A percentile compares a stretch with the other conserved stretches of the same genome.
Evolutionary conservation across 2,888 invertebrate genomes (phyloP).

Genomic region (Melieria crassipennis): DNA sequence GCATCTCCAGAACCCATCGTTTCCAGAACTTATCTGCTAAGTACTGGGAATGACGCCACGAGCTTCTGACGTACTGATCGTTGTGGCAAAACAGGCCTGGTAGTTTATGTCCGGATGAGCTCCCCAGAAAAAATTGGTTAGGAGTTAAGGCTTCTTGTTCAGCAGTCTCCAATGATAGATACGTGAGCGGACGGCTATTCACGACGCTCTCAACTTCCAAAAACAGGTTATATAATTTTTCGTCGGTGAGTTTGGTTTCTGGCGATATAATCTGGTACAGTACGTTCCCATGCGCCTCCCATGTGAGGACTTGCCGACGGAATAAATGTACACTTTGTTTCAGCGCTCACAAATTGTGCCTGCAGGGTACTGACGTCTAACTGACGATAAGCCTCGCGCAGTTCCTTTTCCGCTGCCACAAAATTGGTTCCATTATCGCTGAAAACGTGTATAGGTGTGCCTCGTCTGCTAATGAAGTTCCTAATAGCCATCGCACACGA

Average conservation of each 20-base stretch:
- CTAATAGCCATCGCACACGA: conserved; percentile 25
- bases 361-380: conserved; percentile 12
- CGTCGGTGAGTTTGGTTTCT: conserved; percentile 34
- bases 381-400: conserved; percentile 8
- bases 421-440: conserved; percentile 31
- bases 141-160: conserved; percentile 51
- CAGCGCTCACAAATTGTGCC: conserved; percentile 14
- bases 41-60: conserved; percentile 39
- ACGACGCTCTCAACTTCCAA: conserved; percentile 37
- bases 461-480: conserved; percentile 28
- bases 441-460: conserved; percentile 22
- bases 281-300: conserved; percentile 32
- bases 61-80: conserved; percentile 45
- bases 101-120: conserved; percentile 35
- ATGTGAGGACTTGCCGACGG: conserved; percentile 28
- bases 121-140: conserved; percentile 50
- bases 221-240: conserved; percentile 26
- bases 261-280: conserved; percentile 31
- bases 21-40: conserved; percentile 36
- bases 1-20: conserved; percentile 33
- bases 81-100: conserved; percentile 37
- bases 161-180: conserved; percentile 34
- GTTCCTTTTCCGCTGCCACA: conserved; percentile 23
- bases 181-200: conserved; percentile 38
- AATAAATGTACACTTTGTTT: conserved; percentile 22